phyloP scores from a whole-genome alignment of 2,888 invertebrate species.

The Acheta domesticus region DNA sequence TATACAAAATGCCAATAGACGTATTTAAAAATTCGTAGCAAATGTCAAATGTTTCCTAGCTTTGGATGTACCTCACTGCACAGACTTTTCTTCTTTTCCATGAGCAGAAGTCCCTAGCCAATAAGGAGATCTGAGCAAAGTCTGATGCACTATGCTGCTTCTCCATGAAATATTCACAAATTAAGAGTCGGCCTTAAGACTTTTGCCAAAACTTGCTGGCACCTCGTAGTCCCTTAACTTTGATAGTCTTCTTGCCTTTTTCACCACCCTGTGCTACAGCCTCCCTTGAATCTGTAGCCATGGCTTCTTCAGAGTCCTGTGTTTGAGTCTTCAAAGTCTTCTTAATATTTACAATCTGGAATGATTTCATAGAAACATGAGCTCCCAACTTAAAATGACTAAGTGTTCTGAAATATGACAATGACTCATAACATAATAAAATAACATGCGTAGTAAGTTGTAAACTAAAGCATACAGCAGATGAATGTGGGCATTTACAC shows the following conservation, averaged over 20 bases:
- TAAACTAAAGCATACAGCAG: neutral
- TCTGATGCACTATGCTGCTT: too few species aligned
- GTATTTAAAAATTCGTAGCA: constrained; percentile 18
- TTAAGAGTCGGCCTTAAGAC: constrained; percentile 37
- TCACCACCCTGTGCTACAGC: constrained; percentile 56
- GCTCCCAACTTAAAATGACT: too few species aligned
- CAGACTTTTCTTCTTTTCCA: neutral
- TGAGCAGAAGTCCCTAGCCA: neutral
- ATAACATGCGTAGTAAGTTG: neutral
- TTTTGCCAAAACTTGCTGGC: constrained; percentile 65
- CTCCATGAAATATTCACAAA: too few species aligned
- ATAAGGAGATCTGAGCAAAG: neutral
- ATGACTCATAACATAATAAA: constrained; percentile 20
- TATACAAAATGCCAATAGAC: constrained; percentile 9
- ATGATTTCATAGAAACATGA: constrained; percentile 32
- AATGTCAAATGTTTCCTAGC: neutral
- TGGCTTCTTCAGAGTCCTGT: constrained; percentile 79
- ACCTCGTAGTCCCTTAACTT: constrained; percentile 64
- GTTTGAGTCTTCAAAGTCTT: constrained; percentile 80
- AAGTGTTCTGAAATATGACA: constrained; percentile 22
- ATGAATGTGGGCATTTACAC: too few species aligned
- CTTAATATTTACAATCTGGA: constrained; percentile 79
- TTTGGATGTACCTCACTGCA: neutral
- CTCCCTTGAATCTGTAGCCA: constrained; percentile 70
- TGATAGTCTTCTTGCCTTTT: constrained; percentile 57